phyloP scores from a whole-genome alignment of 2,888 invertebrate species.

The Synanthedon andrenaeformis region DNA sequence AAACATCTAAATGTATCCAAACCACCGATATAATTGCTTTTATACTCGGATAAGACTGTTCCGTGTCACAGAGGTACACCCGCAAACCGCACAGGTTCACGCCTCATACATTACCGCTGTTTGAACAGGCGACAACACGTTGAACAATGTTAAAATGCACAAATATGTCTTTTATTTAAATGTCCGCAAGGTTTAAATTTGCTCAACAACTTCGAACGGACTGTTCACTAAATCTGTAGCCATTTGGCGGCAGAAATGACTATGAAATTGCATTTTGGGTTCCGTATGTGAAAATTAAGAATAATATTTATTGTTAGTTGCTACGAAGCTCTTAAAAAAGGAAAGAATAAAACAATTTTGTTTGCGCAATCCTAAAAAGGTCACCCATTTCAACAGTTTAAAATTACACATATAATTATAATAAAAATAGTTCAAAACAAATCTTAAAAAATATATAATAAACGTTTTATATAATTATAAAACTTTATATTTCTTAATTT shows the following conservation, averaged over 20 bases:
- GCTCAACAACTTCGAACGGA: not conserved
- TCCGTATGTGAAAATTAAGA: not conserved
- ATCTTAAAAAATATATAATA: too few relatives aligned
- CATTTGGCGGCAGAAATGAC: not conserved
- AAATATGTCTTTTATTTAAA: not conserved
- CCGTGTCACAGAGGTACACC: not conserved
- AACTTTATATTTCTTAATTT: too few relatives aligned
- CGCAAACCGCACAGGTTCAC: not conserved
- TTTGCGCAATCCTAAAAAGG: not conserved
- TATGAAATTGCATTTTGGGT: not conserved
- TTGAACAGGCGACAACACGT: not conserved
- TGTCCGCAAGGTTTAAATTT: not conserved
- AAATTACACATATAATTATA: too few relatives aligned
- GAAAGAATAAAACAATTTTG: not conserved
- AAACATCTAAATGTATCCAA: not conserved
- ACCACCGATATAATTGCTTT: not conserved
- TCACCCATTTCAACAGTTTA: not conserved
- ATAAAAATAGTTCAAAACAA: too few relatives aligned
- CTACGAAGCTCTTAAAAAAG: not conserved
- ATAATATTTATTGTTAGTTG: not conserved
- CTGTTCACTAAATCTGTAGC: not conserved
- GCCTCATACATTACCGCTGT: not conserved
- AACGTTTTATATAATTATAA: too few relatives aligned
- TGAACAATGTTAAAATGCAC: not conserved
- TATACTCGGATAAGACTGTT: not conserved